A percentile compares a stretch with the other conserved stretches of the same genome.
Evolutionary conservation across 2,797 vertebrate species (phyloP).

Genomic region (Takifugu rubripes): DNA sequence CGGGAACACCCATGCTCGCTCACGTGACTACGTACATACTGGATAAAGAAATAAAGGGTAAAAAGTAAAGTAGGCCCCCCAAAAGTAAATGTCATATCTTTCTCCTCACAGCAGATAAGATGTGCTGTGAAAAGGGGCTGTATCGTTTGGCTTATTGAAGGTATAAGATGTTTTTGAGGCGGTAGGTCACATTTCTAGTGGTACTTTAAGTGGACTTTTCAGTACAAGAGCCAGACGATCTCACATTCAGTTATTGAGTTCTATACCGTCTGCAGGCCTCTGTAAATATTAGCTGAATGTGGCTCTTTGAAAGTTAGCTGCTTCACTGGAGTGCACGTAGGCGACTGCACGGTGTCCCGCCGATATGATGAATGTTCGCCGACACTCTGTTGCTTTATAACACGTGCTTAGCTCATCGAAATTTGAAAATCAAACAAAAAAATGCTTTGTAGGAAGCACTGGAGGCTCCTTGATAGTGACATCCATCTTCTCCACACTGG

Average conservation of each 20-base stretch:
- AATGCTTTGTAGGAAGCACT: neutral
- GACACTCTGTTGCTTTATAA: neutral
- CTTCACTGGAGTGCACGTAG: neutral
- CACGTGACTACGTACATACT: conserved; percentile 17
- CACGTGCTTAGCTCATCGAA: neutral
- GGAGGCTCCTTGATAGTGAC: neutral
- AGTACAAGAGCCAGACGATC: no score
- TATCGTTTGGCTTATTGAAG: no score
- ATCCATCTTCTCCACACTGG: neutral
- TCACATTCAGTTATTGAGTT: no score
- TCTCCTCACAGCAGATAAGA: neutral
- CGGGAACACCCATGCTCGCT: conserved; percentile 11
- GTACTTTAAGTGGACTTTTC: no score
- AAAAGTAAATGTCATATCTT: neutral
- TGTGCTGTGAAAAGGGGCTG: neutral
- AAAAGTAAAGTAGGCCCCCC: neutral
- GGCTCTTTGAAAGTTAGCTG: neutral
- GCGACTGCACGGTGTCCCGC: neutral
- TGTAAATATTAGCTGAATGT: neutral
- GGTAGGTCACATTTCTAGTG: no score
- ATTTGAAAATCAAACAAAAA: neutral
- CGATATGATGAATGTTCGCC: neutral
- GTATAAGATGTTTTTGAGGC: no score
- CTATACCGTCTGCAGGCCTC: neutral
- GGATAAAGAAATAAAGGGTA: conserved; percentile 34